Evolutionary conservation across 2,888 invertebrate species (phyloP), one percentile per base, ranked within the genome.

Genomic region (Stenolophus ochropezus): DNA sequence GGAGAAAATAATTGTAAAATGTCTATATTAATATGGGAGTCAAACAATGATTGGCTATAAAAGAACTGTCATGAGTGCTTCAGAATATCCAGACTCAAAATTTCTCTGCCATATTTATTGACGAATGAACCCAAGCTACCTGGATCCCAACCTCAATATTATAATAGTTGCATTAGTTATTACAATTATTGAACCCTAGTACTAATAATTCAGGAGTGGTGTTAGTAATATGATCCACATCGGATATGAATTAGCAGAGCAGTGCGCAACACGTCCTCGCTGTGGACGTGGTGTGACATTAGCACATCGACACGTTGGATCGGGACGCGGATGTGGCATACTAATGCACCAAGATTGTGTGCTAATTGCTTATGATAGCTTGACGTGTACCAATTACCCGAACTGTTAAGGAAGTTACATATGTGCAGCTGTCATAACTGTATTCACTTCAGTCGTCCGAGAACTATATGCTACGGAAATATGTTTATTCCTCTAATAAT

Each of bases 311-410:
- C 56, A 56, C 56, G 21, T 21, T 56, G 56, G 11, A 20, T 20
- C 5, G 56, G 11, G 56, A 56, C 11, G 20, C 56, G 56, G 20
- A 20, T 56, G 21, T 56, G 56, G 56, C 18, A 56, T 56, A 56
- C 56, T 56, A 56, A 56, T 56, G 21, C 11, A 56, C 20, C 5
- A 56, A 20, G 56, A 56, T 56, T 56, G 20, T 56, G 56, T 56
- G 56, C 56, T 56, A 56, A 56, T 56, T 56, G 56, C 56, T 11
- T 4, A 18, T 20, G 56, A 56, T 56, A 56, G 20, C 20, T 56
- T 56, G 8, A 21, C 56, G 21, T 42, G 6, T 42, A 6, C 33
- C 33, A 42, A 42, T 42, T 42, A 42, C 33, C 11, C 33, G 33
- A 42, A 2, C 8, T 42, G 33, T 42, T 42, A 8, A 42, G 33